Evolutionary conservation across 2,113 vertebrate genomes (phyloP), one percentile per base, ranked within the genome.

Genomic region (Daphoenositta chrysoptera): DNA sequence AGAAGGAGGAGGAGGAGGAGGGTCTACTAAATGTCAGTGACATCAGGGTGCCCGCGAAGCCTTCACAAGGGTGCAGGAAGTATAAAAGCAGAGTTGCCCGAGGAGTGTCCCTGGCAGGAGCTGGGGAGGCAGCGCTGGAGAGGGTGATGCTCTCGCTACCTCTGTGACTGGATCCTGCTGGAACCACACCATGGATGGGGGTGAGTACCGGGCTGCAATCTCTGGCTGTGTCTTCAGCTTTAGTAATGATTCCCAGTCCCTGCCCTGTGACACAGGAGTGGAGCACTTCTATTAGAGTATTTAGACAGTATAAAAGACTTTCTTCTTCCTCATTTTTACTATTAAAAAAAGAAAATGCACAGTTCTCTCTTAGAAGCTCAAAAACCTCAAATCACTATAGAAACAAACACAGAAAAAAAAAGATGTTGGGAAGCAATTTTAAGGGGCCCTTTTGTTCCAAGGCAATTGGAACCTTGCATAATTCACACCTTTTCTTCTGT

Each of bases 161-260:
- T n/a, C 45, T 27, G 81, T 93, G 94, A 91, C 66, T 89, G 44
- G 45, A 31, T 4, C 50, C 50, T 7, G 14, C 18, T 44, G 64
- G 26, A 27, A 12, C 44, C 10, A 68, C 76, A 92, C 58, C 90
- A 97, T 97, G 97, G 97, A 80, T 22, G 63, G 79, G 24, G 97
- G 97, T 97, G 89, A 97, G 97, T 97, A 95, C 89, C 65, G 20
- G 9, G 11, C 66, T 40, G 42, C 81, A 82, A 54, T 80, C 51
- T 18, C 45, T 20, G 44, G 26, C 50, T 83, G 10, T n/a, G 33
- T 5, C 83, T 50, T 20, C 53, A 13, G 35, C 78, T 80, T 42
- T 39, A 23, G 5, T 37, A 56, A 14, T 9, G 42, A 42, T 72
- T 42, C 42, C 37, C 31, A 3, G 9, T 33, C 19, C 45, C 24